Percentiles rank a stretch among this genome's conserved stretches.
phyloP scores from a whole-genome alignment of 1,140 invertebrate genomes.

The Microvelia longipes region DNA sequence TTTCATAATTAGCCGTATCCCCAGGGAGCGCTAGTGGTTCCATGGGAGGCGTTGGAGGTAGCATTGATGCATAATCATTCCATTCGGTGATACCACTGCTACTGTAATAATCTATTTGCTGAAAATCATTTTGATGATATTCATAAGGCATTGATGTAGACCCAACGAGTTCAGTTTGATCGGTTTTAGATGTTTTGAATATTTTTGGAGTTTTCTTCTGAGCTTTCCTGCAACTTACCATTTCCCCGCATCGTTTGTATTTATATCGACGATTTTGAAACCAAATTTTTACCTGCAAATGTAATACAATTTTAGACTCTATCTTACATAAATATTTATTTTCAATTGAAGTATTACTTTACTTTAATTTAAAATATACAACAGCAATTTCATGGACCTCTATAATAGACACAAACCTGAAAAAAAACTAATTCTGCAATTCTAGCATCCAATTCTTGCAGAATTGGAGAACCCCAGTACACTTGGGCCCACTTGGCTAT shows the following conservation, averaged over 20 bases:
- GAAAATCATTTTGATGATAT: background rate
- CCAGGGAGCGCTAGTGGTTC: too few species aligned
- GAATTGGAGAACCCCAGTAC: too few species aligned
- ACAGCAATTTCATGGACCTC: too few species aligned
- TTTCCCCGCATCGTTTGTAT: background rate
- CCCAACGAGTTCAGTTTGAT: background rate
- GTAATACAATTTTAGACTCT: background rate
- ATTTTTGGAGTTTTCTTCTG: background rate
- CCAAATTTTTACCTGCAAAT: slow-evolving; percentile 1
- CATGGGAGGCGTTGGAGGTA: background rate
- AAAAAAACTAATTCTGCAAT: too few species aligned
- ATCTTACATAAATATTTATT: too few species aligned
- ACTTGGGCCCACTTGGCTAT: too few species aligned
- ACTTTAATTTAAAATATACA: too few species aligned
- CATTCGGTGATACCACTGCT: background rate
- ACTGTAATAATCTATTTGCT: background rate
- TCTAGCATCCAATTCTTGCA: too few species aligned
- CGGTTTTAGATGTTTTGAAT: background rate
- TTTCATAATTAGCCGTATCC: too few species aligned
- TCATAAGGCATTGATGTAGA: background rate
- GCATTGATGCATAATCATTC: background rate
- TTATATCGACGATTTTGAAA: slow-evolving; percentile 2
- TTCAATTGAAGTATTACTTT: too few species aligned
- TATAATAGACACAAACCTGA: too few species aligned
- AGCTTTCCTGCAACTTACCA: background rate